Evolutionary conservation across 1,140 invertebrate genomes (phyloP).

Genomic region (Dendroctonus valens): DNA sequence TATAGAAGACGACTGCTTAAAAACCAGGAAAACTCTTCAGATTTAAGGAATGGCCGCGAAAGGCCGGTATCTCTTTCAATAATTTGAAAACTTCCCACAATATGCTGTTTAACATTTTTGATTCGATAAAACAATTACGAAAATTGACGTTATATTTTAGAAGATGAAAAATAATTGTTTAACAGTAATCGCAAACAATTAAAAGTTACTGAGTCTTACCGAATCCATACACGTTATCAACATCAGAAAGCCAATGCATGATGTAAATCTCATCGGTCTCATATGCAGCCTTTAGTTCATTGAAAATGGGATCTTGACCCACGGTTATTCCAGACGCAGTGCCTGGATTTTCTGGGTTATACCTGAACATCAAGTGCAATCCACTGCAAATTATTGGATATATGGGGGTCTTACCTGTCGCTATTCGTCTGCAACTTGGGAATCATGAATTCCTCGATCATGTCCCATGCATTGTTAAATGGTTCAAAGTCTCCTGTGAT

Average conservation of each 20-base stretch:
- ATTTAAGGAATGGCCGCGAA: too few relatives aligned
- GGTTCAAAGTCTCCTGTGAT: slow-evolving; percentile 18
- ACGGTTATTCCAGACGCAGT: slow-evolving; percentile 19
- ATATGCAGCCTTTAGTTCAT: slow-evolving; percentile 27
- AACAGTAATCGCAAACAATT: too few relatives aligned
- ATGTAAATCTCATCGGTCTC: slow-evolving; percentile 24
- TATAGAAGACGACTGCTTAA: too few relatives aligned
- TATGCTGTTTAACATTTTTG: too few relatives aligned
- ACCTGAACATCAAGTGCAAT: background rate
- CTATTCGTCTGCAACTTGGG: slow-evolving; percentile 28
- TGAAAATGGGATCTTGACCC: slow-evolving; percentile 30
- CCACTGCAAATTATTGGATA: background rate
- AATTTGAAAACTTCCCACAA: too few relatives aligned
- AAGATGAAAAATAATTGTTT: too few relatives aligned
- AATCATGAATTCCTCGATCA: slow-evolving; percentile 29
- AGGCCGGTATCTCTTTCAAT: too few relatives aligned
- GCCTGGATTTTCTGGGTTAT: slow-evolving; percentile 9
- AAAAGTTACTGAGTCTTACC: slow-evolving; percentile 10
- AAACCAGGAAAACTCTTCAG: too few relatives aligned
- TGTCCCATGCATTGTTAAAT: slow-evolving; percentile 31
- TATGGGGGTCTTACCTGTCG: slow-evolving; percentile 4
- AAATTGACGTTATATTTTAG: too few relatives aligned
- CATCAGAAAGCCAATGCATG: slow-evolving; percentile 33
- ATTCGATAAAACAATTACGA: too few relatives aligned
- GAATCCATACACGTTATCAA: slow-evolving; percentile 35